Base-by-base conservation (phyloP, 1,140 invertebrate genomes). In the Zaprionus taronus region DNA sequence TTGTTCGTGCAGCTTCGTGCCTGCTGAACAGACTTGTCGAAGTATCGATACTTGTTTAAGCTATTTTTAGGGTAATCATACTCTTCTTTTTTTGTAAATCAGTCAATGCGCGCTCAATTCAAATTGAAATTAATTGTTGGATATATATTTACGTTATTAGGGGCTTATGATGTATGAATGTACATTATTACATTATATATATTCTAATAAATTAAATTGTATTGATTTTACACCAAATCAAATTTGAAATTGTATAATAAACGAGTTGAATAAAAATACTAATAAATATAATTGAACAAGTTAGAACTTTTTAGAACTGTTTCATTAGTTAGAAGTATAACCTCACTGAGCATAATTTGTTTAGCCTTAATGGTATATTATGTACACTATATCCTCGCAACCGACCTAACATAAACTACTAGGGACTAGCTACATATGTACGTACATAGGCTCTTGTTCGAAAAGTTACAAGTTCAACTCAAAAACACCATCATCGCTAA, bases 291-390 rank as follows among this genome's bases (percentile, higher is more conserved):
- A 81, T 76, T 79, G 66, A 87, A 83, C 72, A 74, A 77, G n/a
- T 80, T 73, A 49, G 51, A 81, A 77, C 57, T 24, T 62, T 63
- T 77, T 47, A 67, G 56, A 80, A 72, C 56, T 71, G 63, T 70
- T 87, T 69, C 28, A 60, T 73, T 66, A 56, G 68, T 68, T 72
- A 66, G 81, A 89, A 90, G 81, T 90, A 84, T 72, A 84, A 89
- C 85, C 81, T 89, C 85, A 63, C 79, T 89, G 84, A 89, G 84
- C 84, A 87, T 77, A 73, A 78, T 78, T 89, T 47, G 60, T 78
- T 41, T 86, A 77, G 80, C 77, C 79, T 85, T 89, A 91, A 77
- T 77, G 60, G 63, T 73, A 64, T 91, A 77, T 79, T 89, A 87
- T 83, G 55, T 87, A 87, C 82, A 85, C 63, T 62, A 66, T 53